Evolutionary conservation across 1,140 invertebrate species (phyloP), one percentile per base, ranked within the genome.

Genomic region (Procambarus clarkii): DNA sequence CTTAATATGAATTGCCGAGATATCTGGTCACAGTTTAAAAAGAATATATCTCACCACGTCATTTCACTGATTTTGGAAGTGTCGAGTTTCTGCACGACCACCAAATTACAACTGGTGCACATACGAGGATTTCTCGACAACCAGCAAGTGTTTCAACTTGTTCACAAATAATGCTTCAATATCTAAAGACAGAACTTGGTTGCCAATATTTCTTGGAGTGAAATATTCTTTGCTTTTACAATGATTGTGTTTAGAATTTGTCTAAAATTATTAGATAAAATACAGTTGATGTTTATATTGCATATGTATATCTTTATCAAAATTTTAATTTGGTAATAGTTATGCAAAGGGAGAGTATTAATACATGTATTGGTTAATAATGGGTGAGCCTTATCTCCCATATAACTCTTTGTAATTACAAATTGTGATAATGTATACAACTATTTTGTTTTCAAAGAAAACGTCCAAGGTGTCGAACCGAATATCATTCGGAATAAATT

Each of bases 151-250:
- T 34, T 34, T 34, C 34, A 34, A 34, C 34, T 0, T 34, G 34
- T 24, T 69, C n/a, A 74, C n/a, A 74, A 34, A 7, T 74, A 34
- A 74, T 21, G 58, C 34, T 82, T 82, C 24, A 60, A 21, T 69
- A 44, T 46, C 21, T 15, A 15, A 34, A 34, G 24, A 46, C 81
- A 83, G 58, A 83, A 69, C 50, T 83, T 64, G 81, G 58, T 64
- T 83, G 81, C 81, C 81, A 83, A 64, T 83, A 50, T 83, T 83
- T 83, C 81, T 64, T 69, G 58, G 81, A 83, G 81, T 83, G 46
- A 83, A 82, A 64, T 83, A 69, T 83, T 83, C 81, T 83, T 83
- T 83, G 81, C 81, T 45, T 83, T 83, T 83, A 83, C 81, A 83
- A 83, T 83, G 81, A 83, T 83, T 64, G 34, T 54, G 45, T 83